phyloP scores from a whole-genome alignment of 2,113 vertebrate genomes.

The Clupea harengus region DNA sequence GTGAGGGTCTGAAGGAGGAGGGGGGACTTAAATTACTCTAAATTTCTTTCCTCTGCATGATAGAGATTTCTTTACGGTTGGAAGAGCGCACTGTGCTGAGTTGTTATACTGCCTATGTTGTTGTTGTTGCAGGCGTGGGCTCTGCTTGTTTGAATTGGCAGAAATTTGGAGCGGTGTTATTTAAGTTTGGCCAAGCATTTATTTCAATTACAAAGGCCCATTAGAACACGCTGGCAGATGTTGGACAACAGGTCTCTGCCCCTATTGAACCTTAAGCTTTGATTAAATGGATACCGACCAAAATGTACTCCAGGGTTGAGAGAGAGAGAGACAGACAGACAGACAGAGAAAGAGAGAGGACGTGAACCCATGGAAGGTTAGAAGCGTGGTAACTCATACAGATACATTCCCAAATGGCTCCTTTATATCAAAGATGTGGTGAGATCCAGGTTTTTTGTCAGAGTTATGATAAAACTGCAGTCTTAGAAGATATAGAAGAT shows the following conservation, averaged over 20 bases:
- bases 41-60: not conserved
- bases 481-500: too few species aligned
- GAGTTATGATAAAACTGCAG: too few species aligned
- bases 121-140: slow-evolving; percentile 9
- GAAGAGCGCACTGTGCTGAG: not conserved
- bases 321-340: not conserved
- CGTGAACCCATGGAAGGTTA: not conserved
- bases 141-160: slow-evolving; percentile 2
- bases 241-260: slow-evolving; percentile 36
- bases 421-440: not conserved
- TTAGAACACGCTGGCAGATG: slow-evolving; percentile 41
- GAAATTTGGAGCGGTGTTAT: slow-evolving; percentile 33
- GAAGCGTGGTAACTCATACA: not conserved
- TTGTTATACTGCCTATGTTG: not conserved
- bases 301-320: not conserved
- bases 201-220: slow-evolving; percentile 52
- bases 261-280: slow-evolving; percentile 34
- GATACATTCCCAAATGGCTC: not conserved
- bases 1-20: not conserved
- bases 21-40: not conserved
- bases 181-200: slow-evolving; percentile 36
- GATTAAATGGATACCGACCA: slow-evolving; percentile 43
- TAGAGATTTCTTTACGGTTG: not conserved
- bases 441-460: too few species aligned
- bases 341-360: not conserved